These are phyloP conservation scores for Lasioglossum vierecki DNA, from an alignment of 2,888 invertebrate genomes.

Conservation along the genomic window DNA sequence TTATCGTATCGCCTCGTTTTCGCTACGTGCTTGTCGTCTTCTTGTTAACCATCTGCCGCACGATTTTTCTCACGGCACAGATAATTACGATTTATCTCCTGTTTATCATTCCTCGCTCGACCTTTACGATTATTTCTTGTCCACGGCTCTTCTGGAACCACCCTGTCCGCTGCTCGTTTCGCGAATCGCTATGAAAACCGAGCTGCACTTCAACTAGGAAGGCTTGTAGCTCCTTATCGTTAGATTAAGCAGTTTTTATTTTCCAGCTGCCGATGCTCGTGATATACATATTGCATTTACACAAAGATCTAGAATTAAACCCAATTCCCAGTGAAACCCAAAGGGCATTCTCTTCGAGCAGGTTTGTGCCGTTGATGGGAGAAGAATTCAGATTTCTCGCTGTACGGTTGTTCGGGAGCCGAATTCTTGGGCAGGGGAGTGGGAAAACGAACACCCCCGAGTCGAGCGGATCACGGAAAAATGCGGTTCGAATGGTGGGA, in stretches of 20 bases:
- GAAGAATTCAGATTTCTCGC: neutral
- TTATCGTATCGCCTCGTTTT: neutral
- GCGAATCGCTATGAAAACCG: neutral
- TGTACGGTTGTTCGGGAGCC: neutral
- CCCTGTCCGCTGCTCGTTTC: neutral
- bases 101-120: neutral
- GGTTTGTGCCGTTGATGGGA: neutral
- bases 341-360: neutral
- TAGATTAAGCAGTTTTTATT: neutral
- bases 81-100: slow-evolving; percentile 3
- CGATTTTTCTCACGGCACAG: neutral
- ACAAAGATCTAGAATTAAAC: neutral
- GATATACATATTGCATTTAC: no score
- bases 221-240: neutral
- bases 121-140: slow-evolving; percentile 2
- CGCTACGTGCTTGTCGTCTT: neutral
- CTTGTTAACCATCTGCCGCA: neutral
- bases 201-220: neutral
- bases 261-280: no score
- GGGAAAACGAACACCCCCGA: neutral
- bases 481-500: neutral
- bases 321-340: neutral
- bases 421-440: neutral
- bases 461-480: neutral
- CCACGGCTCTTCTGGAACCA: neutral